These are phyloP conservation scores for Chaetoderma sp. DNA, from an alignment of 2,888 invertebrate genomes.

Conservation along the genomic window DNA sequence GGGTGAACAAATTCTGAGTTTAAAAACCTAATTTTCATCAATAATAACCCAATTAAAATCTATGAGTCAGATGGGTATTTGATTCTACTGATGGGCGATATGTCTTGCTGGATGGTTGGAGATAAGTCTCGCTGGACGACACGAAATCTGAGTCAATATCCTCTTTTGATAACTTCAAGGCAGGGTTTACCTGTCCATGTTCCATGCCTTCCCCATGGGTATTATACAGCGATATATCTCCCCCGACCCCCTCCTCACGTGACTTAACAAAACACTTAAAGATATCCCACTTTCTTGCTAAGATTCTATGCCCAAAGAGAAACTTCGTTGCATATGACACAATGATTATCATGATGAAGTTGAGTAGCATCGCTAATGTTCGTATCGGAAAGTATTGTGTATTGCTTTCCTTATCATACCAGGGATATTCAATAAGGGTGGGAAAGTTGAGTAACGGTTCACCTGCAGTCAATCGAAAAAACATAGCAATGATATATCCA, in stretches of 20 bases:
- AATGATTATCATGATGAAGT: conserved; percentile 51
- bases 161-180: conserved; percentile 66
- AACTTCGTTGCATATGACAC: conserved; percentile 74
- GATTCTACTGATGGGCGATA: too few species aligned
- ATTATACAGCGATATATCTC: conserved; percentile 57
- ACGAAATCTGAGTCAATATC: conserved; percentile 40
- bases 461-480: conserved; percentile 64
- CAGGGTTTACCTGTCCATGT: conserved; percentile 63
- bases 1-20: too few species aligned
- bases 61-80: too few species aligned
- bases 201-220: conserved; percentile 52
- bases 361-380: conserved; percentile 90
- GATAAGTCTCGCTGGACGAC: background rate
- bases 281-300: conserved; percentile 80
- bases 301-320: conserved; percentile 86
- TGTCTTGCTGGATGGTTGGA: background rate
- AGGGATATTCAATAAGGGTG: conserved; percentile 63
- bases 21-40: too few species aligned
- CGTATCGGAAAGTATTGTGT: conserved; percentile 94
- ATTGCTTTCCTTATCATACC: conserved; percentile 50
- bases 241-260: conserved; percentile 95
- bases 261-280: conserved; percentile 95
- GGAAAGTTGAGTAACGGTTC: conserved; percentile 60
- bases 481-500: conserved; percentile 67
- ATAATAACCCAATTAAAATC: too few species aligned